Base-by-base conservation (phyloP, 2,888 invertebrate species). In the Zaprionus bogoriensis region DNA sequence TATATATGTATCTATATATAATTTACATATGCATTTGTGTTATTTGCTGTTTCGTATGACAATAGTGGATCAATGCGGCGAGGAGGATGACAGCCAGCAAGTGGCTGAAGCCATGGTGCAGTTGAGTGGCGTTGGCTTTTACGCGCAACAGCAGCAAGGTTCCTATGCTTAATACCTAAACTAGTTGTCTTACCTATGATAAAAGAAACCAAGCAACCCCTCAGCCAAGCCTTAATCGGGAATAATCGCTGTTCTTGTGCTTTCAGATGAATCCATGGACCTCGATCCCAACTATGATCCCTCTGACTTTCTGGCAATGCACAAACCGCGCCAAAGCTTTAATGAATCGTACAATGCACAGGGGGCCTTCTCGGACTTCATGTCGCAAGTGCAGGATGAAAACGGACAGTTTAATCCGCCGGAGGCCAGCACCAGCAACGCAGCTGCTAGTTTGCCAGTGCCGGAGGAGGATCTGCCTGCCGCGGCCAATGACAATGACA, bases 231-330 rank as follows among this genome's bases (percentile, higher is more conserved):
- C 27, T 10, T 27, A 17, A 17, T 36, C 1, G 3, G 3, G 17
- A 36, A 17, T 36, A 36, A 36, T 36, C 42, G 46, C 63, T 4
- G 20, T 68, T 30, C 22, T 46, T 51, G 41, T 67, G 71, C 54
- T 87, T 77, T 2, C 61, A 93, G 94, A 95, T 77, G 95, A 95
- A 88, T 94, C 94, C 59, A 93, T 95, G 92, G 95, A 95, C 76
- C 93, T 95, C 19, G 96, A 96, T 91, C 94, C 95, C 0, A 95
- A 94, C 86, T 97, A 97, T 90, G 97, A 97, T 91, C 96, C 96
- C 0, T 95, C 96, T 0, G 97, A 96, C 90, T 96, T 97, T 89
- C 92, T 96, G 47, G 92, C 88, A 45, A 88, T 95, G 90, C 92
- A 93, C 50, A 90, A 87, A 61, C 87, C 89, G 10, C 64, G 87